Percentiles rank a stretch among this genome's conserved stretches.
Conservation (phyloP, 2,113 vertebrate species). For the Lycaon pictus region DNA sequence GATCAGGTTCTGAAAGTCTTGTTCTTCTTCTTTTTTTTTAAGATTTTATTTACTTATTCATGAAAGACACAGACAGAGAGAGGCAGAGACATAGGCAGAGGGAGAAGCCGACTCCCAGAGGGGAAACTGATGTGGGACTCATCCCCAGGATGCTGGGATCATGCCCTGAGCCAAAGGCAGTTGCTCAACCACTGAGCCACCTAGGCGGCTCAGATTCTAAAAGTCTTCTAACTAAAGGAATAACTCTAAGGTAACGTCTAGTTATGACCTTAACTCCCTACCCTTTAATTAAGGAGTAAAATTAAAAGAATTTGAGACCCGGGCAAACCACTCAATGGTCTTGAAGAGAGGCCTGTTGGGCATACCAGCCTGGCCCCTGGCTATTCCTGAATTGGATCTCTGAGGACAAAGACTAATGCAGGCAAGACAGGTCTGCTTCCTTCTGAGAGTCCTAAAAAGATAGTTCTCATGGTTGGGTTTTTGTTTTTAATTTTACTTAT, state of each 20-base stretch:
- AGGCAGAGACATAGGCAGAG: no score
- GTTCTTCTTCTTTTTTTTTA: background rate
- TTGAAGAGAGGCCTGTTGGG: background rate
- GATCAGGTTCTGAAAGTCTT: background rate
- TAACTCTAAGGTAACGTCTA: conserved; percentile 15
- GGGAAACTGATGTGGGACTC: no score
- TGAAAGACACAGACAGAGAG: no score
- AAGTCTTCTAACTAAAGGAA: conserved; percentile 9
- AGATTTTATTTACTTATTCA: no score
- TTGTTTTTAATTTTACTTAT: background rate
- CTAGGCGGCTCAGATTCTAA: background rate
- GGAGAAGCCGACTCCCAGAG: no score
- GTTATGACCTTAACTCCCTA: background rate
- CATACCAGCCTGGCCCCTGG: background rate
- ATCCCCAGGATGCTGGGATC: no score
- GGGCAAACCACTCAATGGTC: background rate
- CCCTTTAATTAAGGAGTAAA: background rate
- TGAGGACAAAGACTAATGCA: background rate
- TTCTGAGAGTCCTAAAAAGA: background rate
- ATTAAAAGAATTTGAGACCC: background rate
- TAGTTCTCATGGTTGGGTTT: background rate
- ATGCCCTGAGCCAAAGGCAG: no score
- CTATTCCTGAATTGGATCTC: background rate
- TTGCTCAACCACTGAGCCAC: no score
- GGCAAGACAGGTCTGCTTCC: background rate